A percentile compares a stretch with the other conserved stretches of the same genome.
These are phyloP conservation scores for Steinernema scapterisci DNA, from an alignment of 2,888 invertebrate species.

Conservation along the genomic window DNA sequence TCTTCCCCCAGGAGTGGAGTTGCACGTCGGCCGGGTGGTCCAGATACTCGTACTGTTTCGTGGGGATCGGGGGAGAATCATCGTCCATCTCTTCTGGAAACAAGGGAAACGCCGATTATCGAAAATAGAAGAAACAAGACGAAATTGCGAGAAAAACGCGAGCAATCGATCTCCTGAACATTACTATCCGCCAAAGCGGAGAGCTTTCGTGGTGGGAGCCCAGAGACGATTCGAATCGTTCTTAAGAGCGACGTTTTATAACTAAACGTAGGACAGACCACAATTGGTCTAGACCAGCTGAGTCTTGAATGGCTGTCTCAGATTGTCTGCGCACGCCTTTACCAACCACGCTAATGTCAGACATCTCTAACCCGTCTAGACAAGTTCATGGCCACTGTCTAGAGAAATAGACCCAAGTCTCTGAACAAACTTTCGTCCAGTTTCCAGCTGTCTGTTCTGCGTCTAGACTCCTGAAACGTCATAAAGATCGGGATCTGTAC, in stretches of 20 bases:
- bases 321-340: no score
- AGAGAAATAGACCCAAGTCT: no score
- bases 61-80: constrained; percentile 23
- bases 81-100: neutral
- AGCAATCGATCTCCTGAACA: neutral
- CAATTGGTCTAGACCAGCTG: neutral
- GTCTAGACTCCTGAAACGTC: no score
- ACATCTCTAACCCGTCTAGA: no score
- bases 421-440: no score
- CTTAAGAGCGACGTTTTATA: neutral
- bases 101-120: neutral
- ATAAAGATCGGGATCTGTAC: no score
- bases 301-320: no score
- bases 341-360: no score
- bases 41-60: constrained; percentile 70
- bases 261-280: neutral
- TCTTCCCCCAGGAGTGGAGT: constrained; percentile 90
- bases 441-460: no score
- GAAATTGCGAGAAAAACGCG: neutral
- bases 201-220: constrained; percentile 9
- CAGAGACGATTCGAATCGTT: neutral
- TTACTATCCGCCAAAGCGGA: neutral
- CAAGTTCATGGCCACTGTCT: no score
- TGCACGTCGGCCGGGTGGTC: constrained; percentile 99
- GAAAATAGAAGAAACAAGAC: neutral